phyloP scores from a whole-genome alignment of 2,888 invertebrate genomes.

The Thera britannica region DNA sequence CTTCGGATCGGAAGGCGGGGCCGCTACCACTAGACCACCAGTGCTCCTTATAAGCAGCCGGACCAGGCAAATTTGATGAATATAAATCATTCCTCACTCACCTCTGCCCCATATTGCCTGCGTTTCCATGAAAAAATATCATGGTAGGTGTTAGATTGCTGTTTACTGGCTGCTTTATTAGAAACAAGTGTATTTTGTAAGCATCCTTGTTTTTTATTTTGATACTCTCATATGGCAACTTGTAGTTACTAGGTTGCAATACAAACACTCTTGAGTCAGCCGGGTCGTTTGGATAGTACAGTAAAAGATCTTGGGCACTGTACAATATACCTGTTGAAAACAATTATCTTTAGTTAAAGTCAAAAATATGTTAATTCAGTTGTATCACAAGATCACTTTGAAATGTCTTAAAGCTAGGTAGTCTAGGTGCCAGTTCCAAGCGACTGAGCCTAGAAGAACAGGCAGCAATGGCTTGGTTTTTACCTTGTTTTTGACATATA shows the following conservation, averaged over 20 bases:
- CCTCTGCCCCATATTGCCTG: constrained; percentile 98
- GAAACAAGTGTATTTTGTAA: constrained; percentile 91
- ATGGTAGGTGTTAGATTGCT: constrained; percentile 91
- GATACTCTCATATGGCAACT: constrained; percentile 94
- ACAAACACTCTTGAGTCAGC: constrained; percentile 95
- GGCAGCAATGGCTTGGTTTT: too few species aligned
- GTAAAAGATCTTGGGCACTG: constrained; percentile 92
- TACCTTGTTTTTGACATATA: too few species aligned
- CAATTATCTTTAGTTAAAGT: not conserved
- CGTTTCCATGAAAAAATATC: constrained; percentile 97
- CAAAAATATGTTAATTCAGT: too few species aligned
- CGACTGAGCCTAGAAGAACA: too few species aligned
- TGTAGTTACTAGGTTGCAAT: constrained; percentile 93
- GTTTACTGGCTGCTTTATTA: constrained; percentile 90
- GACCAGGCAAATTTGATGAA: not conserved
- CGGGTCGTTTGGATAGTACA: constrained; percentile 96
- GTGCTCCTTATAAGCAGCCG: too few species aligned
- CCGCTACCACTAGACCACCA: too few species aligned
- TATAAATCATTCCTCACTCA: constrained; percentile 49
- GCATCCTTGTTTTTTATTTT: constrained; percentile 89
- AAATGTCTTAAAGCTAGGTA: too few species aligned
- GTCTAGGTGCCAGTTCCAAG: too few species aligned
- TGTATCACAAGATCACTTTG: too few species aligned
- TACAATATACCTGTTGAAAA: constrained; percentile 89
- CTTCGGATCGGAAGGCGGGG: too few species aligned